These are phyloP conservation scores for Sanderia malayensis DNA, from an alignment of 30 jellyfish, hydroid and myxozoan genomes.

Conservation along the genomic window DNA sequence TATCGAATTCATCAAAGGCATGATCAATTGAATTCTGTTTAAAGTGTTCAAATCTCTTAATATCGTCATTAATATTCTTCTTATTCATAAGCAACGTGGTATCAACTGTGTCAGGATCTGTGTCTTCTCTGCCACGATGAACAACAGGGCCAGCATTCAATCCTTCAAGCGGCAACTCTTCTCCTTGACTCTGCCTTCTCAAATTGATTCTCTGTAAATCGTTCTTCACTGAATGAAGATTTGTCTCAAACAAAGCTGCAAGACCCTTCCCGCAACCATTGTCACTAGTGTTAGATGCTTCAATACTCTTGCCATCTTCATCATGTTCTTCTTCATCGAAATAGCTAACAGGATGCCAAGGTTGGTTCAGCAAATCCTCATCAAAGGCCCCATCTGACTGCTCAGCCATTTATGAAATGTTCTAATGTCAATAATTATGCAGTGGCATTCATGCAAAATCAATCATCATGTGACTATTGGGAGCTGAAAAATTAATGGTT, in stretches of 20 bases:
- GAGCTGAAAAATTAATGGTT: too few species aligned
- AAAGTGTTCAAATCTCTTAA: slow-evolving; percentile 50
- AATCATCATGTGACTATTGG: too few species aligned
- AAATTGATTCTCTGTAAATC: slow-evolving; percentile 40
- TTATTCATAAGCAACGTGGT: slow-evolving; percentile 47
- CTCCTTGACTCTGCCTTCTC: slow-evolving; percentile 23
- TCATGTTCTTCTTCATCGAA: slow-evolving; percentile 76
- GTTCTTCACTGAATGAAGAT: slow-evolving; percentile 43
- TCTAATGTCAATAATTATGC: too few species aligned
- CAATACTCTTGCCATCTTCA: not conserved
- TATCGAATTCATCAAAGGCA: slow-evolving; percentile 2
- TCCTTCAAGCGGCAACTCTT: slow-evolving; percentile 11
- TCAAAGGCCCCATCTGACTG: slow-evolving; percentile 40
- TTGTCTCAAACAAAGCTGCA: slow-evolving; percentile 45
- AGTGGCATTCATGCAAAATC: too few species aligned
- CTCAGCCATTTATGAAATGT: slow-evolving; percentile 42
- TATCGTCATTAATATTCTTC: slow-evolving; percentile 52
- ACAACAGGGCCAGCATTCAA: not conserved
- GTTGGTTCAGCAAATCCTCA: slow-evolving; percentile 67
- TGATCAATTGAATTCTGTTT: slow-evolving; percentile 56
- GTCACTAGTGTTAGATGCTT: too few species aligned
- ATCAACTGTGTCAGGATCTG: slow-evolving; percentile 68
- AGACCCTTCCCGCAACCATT: slow-evolving; percentile 14
- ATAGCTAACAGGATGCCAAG: slow-evolving; percentile 98
- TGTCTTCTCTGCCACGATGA: slow-evolving; percentile 22